Percentiles rank a stretch among this genome's conserved stretches.
Evolutionary conservation across 1,140 invertebrate genomes (phyloP).

Genomic region (Prorops nasuta): DNA sequence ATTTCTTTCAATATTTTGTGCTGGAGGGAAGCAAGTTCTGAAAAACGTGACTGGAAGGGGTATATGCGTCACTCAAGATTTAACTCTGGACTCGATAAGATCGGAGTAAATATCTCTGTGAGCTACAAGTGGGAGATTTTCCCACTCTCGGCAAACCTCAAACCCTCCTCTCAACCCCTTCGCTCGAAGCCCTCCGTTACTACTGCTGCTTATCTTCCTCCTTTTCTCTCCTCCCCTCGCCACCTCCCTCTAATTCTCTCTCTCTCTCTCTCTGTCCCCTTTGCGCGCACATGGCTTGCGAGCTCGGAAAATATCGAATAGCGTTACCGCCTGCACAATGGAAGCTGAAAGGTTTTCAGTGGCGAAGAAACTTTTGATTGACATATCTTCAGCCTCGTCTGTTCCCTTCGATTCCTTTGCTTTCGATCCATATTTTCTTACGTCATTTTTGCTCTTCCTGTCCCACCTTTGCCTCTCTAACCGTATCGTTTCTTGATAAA

Average conservation of each 20-base stretch:
- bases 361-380: conserved; percentile 29
- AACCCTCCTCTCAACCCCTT: conserved; percentile 8
- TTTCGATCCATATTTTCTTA: too few species aligned
- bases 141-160: conserved; percentile 24
- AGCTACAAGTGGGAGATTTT: conserved; percentile 54
- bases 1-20: conserved; percentile 6
- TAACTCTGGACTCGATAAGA: conserved; percentile 33
- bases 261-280: conserved; percentile 4
- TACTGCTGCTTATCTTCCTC: conserved; percentile 9
- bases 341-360: conserved; percentile 31
- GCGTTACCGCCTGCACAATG: conserved; percentile 22
- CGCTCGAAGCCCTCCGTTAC: conserved; percentile 3
- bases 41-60: too few species aligned
- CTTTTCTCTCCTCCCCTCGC: conserved; percentile 12
- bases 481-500: too few species aligned
- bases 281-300: conserved; percentile 9
- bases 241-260: conserved; percentile 7
- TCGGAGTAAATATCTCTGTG: conserved; percentile 47
- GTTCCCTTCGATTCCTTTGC: background rate
- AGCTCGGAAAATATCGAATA: conserved; percentile 36
- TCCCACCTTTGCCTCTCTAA: too few species aligned
- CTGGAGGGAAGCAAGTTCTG: too few species aligned
- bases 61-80: conserved; percentile 44
- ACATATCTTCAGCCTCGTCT: conserved; percentile 16
- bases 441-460: too few species aligned